A percentile compares a stretch with the other conserved stretches of the same genome.
These are phyloP conservation scores for Crenichthys baileyi DNA, from an alignment of 2,797 vertebrate species.

Conservation along the genomic window DNA sequence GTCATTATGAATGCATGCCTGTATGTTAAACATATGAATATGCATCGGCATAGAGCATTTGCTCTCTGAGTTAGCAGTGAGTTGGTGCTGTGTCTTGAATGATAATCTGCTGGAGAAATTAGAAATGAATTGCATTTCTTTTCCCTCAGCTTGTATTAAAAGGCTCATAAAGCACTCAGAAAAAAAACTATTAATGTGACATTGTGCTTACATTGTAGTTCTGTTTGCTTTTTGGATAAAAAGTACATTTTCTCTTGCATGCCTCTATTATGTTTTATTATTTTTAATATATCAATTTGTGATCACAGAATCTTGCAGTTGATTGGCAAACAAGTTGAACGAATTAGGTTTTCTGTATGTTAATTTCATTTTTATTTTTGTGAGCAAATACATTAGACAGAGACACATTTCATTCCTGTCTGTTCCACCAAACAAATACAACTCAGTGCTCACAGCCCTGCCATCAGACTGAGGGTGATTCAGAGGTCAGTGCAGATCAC, in stretches of 20 bases:
- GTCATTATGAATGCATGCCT: slow-evolving; percentile 80
- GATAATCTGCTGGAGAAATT: slow-evolving; percentile 67
- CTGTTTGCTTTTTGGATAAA: slow-evolving; percentile 47
- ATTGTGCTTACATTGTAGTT: not conserved
- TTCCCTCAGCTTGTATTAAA: slow-evolving; percentile 58
- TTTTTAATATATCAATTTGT: slow-evolving; percentile 30
- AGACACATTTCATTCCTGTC: slow-evolving; percentile 4
- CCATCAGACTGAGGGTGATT: slow-evolving; percentile 50
- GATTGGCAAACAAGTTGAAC: slow-evolving; percentile 8
- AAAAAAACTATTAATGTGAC: slow-evolving; percentile 35
- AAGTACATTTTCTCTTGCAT: slow-evolving; percentile 17
- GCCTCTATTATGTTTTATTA: slow-evolving; percentile 44
- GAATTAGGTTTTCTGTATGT: not conserved
- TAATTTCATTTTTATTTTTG: slow-evolving; percentile 7
- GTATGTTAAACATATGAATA: slow-evolving; percentile 88
- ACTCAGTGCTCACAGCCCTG: slow-evolving; percentile 18
- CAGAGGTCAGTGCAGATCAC: slow-evolving; percentile 64
- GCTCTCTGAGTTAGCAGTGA: slow-evolving; percentile 76
- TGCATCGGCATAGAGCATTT: slow-evolving; percentile 80
- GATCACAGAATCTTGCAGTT: slow-evolving; percentile 8
- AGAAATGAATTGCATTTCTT: slow-evolving; percentile 56
- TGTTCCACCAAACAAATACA: slow-evolving; percentile 39
- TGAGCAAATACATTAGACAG: slow-evolving; percentile 24
- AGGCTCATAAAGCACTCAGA: slow-evolving; percentile 28
- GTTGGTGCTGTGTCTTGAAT: slow-evolving; percentile 80